A percentile compares a stretch with the other conserved stretches of the same genome.
Conservation (phyloP, 2,113 vertebrate genomes). For the Tetrao urogallus region DNA sequence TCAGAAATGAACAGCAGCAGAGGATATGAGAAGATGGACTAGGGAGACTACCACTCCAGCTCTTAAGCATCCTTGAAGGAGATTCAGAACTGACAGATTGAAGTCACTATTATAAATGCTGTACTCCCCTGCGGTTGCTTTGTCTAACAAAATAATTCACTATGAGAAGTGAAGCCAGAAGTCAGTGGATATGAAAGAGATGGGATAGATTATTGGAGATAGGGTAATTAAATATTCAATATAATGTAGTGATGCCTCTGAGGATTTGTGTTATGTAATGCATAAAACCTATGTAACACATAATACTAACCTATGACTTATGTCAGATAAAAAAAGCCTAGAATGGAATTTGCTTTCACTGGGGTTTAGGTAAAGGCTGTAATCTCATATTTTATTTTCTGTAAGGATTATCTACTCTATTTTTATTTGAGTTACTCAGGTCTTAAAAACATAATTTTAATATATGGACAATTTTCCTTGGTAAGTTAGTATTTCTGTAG, state of each 20-base stretch:
- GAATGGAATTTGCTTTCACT: background rate
- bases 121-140: background rate
- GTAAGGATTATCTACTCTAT: background rate
- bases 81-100: background rate
- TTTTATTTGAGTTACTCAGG: background rate
- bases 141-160: background rate
- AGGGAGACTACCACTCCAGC: background rate
- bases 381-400: background rate
- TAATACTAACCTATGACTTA: background rate
- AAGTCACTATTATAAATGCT: rapidly evolving
- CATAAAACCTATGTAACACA: background rate
- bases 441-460: background rate
- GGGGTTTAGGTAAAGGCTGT: background rate
- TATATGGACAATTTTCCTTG: background rate
- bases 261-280: background rate
- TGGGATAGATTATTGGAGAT: background rate
- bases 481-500: background rate
- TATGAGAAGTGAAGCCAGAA: rapidly evolving
- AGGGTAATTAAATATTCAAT: background rate
- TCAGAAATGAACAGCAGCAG: background rate
- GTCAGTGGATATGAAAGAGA: background rate
- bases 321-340: background rate
- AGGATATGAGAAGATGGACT: background rate
- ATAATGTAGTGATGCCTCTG: background rate
- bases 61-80: background rate